Percentiles rank a stretch among this genome's conserved stretches.
phyloP scores from a whole-genome alignment of 1,140 invertebrate species.

The Microplitis mediator region DNA sequence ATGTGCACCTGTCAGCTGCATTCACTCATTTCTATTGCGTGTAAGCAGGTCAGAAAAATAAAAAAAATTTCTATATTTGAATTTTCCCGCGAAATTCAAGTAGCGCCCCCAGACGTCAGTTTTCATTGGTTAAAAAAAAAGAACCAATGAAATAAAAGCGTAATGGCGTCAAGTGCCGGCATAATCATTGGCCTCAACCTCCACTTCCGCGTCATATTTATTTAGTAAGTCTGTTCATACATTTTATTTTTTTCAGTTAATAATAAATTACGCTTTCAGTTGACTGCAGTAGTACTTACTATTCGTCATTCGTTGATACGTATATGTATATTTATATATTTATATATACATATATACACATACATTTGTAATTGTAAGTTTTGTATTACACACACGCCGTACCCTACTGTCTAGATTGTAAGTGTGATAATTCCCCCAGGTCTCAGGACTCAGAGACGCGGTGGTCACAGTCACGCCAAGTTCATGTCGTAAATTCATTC shows the following conservation, averaged over 20 bases:
- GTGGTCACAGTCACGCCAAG: conserved; percentile 2
- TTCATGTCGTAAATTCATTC: conserved; percentile 1
- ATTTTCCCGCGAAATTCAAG: not conserved
- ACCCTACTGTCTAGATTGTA: not conserved
- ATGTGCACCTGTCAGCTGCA: too few species aligned
- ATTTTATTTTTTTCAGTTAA: not conserved
- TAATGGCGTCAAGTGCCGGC: not conserved
- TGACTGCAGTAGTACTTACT: conserved; percentile 21
- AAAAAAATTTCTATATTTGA: too few species aligned
- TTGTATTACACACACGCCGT: not conserved
- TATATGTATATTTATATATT: too few species aligned
- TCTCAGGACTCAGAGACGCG: not conserved
- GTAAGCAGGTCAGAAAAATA: too few species aligned
- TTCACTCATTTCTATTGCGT: too few species aligned
- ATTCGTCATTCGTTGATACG: not conserved
- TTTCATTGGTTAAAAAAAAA: not conserved
- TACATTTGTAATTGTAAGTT: not conserved
- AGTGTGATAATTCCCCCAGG: not conserved
- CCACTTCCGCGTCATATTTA: conserved; percentile 1
- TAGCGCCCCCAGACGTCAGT: not conserved
- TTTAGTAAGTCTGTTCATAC: not conserved
- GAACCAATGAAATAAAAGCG: too few species aligned
- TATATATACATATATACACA: too few species aligned
- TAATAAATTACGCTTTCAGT: conserved; percentile 7
- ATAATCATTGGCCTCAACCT: not conserved